Conservation (phyloP, 1,140 invertebrate species). For the Brachionus plicatilis region DNA sequence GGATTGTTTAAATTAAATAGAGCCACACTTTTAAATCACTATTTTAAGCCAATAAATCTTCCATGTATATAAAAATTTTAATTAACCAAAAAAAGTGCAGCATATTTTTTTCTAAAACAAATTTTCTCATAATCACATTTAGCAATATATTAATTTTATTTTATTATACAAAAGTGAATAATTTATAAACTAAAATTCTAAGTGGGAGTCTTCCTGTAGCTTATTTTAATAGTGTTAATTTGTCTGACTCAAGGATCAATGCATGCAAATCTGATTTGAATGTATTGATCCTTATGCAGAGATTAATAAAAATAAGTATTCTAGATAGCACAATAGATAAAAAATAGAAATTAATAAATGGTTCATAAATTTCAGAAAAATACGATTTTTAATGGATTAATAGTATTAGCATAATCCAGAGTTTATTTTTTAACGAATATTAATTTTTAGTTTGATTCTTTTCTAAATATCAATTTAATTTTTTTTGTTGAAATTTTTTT, state of each 20-base stretch:
- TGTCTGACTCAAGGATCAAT: too few species aligned
- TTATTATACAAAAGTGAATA: background rate
- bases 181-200: background rate
- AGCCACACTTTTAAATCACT: background rate
- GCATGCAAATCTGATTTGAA: background rate
- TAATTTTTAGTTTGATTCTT: background rate
- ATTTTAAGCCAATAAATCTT: background rate
- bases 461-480: too few species aligned
- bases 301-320: background rate
- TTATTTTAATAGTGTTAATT: background rate
- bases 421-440: background rate
- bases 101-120: background rate
- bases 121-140: background rate
- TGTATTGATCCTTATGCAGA: background rate
- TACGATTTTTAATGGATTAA: background rate
- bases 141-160: background rate
- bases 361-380: background rate
- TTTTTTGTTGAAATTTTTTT: too few species aligned
- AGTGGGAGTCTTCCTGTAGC: background rate
- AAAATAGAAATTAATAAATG: background rate
- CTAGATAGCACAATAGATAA: background rate
- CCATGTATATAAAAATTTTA: background rate
- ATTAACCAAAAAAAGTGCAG: background rate
- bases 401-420: background rate
- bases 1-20: background rate